Conservation (phyloP, 2,888 invertebrate genomes). For the Mamestra brassicae region DNA sequence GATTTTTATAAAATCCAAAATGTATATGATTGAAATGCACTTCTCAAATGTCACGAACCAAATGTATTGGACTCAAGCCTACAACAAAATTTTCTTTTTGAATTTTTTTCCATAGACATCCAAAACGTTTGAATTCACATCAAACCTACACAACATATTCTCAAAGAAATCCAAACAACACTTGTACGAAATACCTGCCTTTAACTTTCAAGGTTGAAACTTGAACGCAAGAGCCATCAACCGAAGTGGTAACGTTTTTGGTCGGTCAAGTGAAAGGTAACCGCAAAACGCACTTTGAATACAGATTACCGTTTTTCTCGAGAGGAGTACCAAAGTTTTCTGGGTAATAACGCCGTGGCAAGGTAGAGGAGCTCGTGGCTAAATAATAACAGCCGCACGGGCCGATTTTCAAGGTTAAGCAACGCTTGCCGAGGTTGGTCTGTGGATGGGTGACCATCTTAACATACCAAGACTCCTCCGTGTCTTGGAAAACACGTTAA, state of each 20-base stretch:
- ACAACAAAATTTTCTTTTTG: neutral
- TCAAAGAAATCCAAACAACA: conserved; percentile 17
- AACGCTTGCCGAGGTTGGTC: too few relatives aligned
- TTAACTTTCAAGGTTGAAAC: conserved; percentile 43
- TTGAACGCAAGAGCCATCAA: conserved; percentile 54
- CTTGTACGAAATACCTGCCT: conserved; percentile 23
- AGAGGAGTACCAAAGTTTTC: conserved; percentile 66
- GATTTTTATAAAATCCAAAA: too few relatives aligned
- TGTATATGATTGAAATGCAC: neutral
- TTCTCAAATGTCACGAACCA: too few relatives aligned
- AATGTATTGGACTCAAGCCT: too few relatives aligned
- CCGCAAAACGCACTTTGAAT: conserved; percentile 72
- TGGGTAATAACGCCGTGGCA: conserved; percentile 47
- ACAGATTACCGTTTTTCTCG: conserved; percentile 72
- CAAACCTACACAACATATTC: neutral
- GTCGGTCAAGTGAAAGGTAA: conserved; percentile 71
- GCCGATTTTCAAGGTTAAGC: too few relatives aligned
- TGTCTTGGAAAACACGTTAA: too few relatives aligned
- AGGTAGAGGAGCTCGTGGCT: conserved; percentile 17
- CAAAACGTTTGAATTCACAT: neutral
- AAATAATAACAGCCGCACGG: too few relatives aligned
- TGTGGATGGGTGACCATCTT: too few relatives aligned
- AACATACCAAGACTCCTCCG: too few relatives aligned
- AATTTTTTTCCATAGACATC: too few relatives aligned
- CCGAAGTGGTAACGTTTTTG: conserved; percentile 64